These are phyloP conservation scores for Dendrolimus pini DNA, from an alignment of 2,888 invertebrate genomes.

Conservation along the genomic window DNA sequence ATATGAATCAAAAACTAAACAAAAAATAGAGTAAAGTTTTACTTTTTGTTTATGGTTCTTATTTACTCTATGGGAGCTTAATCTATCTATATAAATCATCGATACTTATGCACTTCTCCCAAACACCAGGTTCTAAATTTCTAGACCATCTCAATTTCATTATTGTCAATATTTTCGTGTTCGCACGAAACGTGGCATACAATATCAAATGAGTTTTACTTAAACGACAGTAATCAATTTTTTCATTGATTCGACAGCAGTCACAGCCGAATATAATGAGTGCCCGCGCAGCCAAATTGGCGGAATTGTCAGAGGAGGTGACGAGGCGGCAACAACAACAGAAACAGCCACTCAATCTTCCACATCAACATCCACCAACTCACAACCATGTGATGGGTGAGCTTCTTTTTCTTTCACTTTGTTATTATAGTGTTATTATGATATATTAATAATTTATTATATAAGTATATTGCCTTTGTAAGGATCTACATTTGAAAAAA, in stretches of 20 bases:
- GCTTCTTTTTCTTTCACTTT: neutral
- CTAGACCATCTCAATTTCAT: neutral
- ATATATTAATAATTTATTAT: too few species aligned
- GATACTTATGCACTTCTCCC: too few species aligned
- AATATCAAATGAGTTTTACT: too few species aligned
- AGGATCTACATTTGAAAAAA: too few species aligned
- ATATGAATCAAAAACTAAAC: neutral
- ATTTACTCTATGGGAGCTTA: too few species aligned
- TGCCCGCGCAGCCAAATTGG: slow-evolving; percentile 79
- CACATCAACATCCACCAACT: slow-evolving; percentile 17
- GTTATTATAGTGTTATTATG: too few species aligned
- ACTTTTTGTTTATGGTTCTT: too few species aligned
- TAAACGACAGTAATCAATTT: too few species aligned
- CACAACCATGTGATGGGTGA: neutral
- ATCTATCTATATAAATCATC: neutral
- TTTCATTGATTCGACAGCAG: slow-evolving; percentile 14
- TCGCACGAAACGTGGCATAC: too few species aligned
- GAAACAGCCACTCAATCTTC: slow-evolving; percentile 50
- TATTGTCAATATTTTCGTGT: neutral
- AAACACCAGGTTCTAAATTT: too few species aligned
- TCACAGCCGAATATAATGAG: slow-evolving; percentile 35
- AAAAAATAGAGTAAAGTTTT: neutral
- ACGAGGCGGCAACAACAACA: slow-evolving; percentile 75
- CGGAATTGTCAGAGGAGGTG: slow-evolving; percentile 90
- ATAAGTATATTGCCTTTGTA: too few species aligned